Evolutionary conservation across 2,888 invertebrate species (phyloP), one percentile per base, ranked within the genome.

Genomic region (Drosophila planitibia): DNA sequence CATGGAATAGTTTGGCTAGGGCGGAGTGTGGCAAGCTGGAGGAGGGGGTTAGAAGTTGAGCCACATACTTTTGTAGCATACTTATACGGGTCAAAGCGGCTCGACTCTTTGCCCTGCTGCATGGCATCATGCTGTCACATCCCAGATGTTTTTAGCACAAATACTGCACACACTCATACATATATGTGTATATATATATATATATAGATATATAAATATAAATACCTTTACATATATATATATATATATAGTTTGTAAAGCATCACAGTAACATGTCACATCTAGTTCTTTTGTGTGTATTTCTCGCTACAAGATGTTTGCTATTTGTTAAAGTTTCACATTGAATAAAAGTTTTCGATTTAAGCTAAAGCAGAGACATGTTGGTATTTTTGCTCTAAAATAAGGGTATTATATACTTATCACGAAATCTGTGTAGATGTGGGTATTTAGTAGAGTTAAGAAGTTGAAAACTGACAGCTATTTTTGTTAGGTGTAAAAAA

Each of bases 101-200:
- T 67, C 74, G 68, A 60, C 64, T 64, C 66, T 59, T 64, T 62
- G 76, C 71, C 62, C 64, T 64, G 54, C 80, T 82, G 67, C 75
- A 69, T 77, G 81, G 88, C 85, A 82, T 72, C 90, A 74, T 78
- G 85, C 85, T 87, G 85, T 89, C 88, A 85, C 81, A 77, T 66
- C 69, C 68, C 73, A 88, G 90, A 89, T 88, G 79, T 89, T 85
- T 87, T 85, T 74, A 85, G 88, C 76, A 78, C 90, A 85, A 85
- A 82, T 81, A 77, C 70, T 55, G 69, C 61, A 57, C 37, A 57
- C 6, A 61, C 25, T 49, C 41, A 59, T 37, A 37, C 28, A 65
- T 12, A 58, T 44, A 60, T 59, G 10, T 19, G 44, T 44, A 16
- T 30, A 32, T 22, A 10, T 47, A 32, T 22, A 10, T 47, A 32